These are phyloP conservation scores for Drosophila mettleri DNA, from an alignment of 2,888 invertebrate species.

Conservation along the genomic window DNA sequence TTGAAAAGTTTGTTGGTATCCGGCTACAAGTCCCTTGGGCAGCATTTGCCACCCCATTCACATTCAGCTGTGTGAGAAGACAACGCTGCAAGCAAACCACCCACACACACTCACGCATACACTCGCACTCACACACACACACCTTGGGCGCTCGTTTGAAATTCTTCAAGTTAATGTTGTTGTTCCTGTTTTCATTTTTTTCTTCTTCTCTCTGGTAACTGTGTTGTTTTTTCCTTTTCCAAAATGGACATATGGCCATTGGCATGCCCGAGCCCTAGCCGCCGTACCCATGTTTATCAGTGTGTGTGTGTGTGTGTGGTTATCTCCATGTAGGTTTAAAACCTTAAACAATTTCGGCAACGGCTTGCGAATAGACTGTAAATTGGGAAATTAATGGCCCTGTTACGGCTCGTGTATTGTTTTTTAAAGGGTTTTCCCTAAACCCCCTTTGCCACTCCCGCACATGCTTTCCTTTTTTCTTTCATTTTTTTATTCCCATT, in stretches of 20 bases:
- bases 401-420: slow-evolving; percentile 79
- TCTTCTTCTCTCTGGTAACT: slow-evolving; percentile 38
- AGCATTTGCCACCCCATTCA: slow-evolving; percentile 85
- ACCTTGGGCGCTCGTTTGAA: slow-evolving; percentile 53
- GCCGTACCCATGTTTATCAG: slow-evolving; percentile 56
- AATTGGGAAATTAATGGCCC: slow-evolving; percentile 79
- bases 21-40: slow-evolving; percentile 84
- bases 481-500: neutral
- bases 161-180: slow-evolving; percentile 70
- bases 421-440: slow-evolving; percentile 73
- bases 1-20: slow-evolving; percentile 82
- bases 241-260: slow-evolving; percentile 81
- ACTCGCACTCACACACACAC: slow-evolving; percentile 24
- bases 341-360: slow-evolving; percentile 80
- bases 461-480: slow-evolving; percentile 45
- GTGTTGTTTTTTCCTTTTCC: slow-evolving; percentile 57
- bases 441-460: slow-evolving; percentile 5
- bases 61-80: slow-evolving; percentile 68
- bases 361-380: slow-evolving; percentile 80
- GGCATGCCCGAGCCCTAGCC: slow-evolving; percentile 48
- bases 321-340: slow-evolving; percentile 68
- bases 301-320: slow-evolving; percentile 35
- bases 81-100: slow-evolving; percentile 36
- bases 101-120: slow-evolving; percentile 34
- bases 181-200: slow-evolving; percentile 38